Conservation (phyloP, 1,140 invertebrate species). For the Onthophagus taurus region DNA sequence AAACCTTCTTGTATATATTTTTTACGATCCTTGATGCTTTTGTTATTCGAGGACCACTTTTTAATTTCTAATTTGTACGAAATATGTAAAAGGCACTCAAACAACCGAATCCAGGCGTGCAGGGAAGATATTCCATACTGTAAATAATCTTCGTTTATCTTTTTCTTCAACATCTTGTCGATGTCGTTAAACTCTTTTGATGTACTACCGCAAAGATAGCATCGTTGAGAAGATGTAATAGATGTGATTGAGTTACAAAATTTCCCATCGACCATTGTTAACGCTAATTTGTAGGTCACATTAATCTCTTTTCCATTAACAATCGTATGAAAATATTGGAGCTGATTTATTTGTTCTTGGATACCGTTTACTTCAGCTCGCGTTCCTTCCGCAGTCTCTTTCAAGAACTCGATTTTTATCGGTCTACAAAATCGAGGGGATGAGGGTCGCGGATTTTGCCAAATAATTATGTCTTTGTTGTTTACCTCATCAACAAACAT, state of each 20-base stretch:
- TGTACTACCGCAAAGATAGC: slow-evolving; percentile 35
- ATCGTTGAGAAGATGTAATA: slow-evolving; percentile 33
- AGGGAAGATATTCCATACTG: neutral
- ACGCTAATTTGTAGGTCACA: slow-evolving; percentile 22
- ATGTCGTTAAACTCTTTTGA: slow-evolving; percentile 37
- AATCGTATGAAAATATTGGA: neutral
- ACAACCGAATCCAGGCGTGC: neutral
- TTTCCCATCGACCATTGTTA: slow-evolving; percentile 40
- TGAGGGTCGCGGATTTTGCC: neutral
- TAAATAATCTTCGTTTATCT: neutral
- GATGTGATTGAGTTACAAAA: slow-evolving; percentile 36
- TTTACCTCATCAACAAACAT: too few relatives aligned
- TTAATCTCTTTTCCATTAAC: slow-evolving; percentile 12
- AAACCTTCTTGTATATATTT: too few relatives aligned
- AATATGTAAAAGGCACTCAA: slow-evolving; percentile 5
- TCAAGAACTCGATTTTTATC: neutral
- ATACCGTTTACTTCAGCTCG: neutral
- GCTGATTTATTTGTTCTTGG: neutral
- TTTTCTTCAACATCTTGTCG: neutral
- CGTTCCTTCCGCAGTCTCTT: neutral
- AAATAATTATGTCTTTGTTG: too few relatives aligned
- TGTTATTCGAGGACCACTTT: too few relatives aligned
- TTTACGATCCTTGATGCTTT: too few relatives aligned
- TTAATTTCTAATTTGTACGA: slow-evolving; percentile 13
- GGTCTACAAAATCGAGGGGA: neutral